phyloP scores from a whole-genome alignment of 2,113 vertebrate genomes.

The Eubucco bourcierii region DNA sequence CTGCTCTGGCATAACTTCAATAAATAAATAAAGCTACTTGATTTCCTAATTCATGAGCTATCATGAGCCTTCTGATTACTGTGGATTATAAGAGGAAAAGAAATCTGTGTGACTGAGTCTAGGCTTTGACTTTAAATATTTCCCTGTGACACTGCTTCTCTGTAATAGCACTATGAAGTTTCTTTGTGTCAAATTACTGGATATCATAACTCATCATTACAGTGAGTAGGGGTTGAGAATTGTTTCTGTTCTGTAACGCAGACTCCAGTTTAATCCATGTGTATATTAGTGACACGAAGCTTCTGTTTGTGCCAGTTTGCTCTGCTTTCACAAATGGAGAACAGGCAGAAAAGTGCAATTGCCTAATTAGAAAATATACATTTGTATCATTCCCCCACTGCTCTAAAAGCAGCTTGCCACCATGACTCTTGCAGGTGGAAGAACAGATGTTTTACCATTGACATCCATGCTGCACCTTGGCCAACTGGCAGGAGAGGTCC shows the following conservation, averaged over 20 bases:
- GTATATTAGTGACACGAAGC: not conserved
- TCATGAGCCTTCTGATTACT: not conserved
- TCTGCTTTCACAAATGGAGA: slow-evolving; percentile 33
- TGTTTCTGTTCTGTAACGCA: not conserved
- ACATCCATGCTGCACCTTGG: not conserved
- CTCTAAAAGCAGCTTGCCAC: slow-evolving; percentile 12
- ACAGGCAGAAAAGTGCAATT: slow-evolving; percentile 6
- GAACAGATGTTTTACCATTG: slow-evolving; percentile 31
- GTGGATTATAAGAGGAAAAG: not conserved
- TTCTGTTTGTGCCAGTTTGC: slow-evolving; percentile 21
- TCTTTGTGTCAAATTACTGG: not conserved
- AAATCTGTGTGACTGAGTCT: not conserved
- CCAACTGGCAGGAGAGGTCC: slow-evolving; percentile 44
- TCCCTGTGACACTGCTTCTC: not conserved
- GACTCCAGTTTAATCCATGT: not conserved
- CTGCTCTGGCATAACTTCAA: not conserved
- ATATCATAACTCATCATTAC: not conserved
- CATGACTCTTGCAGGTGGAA: slow-evolving; percentile 3
- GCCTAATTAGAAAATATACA: slow-evolving; percentile 41
- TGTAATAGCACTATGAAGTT: not conserved
- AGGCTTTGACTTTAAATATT: not conserved
- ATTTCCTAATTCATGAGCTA: not conserved
- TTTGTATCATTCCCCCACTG: not conserved
- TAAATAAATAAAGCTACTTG: not conserved
- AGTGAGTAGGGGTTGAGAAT: not conserved